Percentiles rank a stretch among this genome's conserved stretches.
Conservation (phyloP, 2,113 vertebrate species). For the Brachyhypopomus gauderio region DNA sequence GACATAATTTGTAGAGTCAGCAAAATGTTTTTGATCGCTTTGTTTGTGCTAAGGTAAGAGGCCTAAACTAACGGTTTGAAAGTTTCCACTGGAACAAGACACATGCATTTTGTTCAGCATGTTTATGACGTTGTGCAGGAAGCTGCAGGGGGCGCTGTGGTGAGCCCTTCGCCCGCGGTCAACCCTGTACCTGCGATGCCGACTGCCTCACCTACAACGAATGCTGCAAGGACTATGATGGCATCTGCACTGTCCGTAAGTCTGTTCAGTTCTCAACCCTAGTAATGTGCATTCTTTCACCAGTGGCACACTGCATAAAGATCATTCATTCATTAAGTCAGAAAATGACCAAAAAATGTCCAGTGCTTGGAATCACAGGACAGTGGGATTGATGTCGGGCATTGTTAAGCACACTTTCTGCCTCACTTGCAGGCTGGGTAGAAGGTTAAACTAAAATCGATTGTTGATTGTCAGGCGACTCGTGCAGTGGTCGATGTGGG, state of each 20-base stretch:
- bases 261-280: slow-evolving; percentile 21
- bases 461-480: slow-evolving; percentile 68
- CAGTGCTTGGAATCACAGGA: too few species aligned
- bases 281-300: not conserved
- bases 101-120: slow-evolving; percentile 60
- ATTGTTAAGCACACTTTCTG: too few species aligned
- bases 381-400: too few species aligned
- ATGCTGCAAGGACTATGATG: slow-evolving; percentile 88
- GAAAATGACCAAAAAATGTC: too few species aligned
- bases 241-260: slow-evolving; percentile 79
- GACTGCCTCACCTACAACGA: slow-evolving; percentile 82
- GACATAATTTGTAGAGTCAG: too few species aligned
- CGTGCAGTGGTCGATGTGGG: slow-evolving; percentile 86
- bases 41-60: too few species aligned
- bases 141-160: slow-evolving; percentile 91
- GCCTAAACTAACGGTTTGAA: not conserved
- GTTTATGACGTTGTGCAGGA: slow-evolving; percentile 59
- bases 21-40: too few species aligned
- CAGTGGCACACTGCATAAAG: not conserved
- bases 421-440: not conserved
- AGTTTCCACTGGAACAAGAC: not conserved
- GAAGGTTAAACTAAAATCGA: not conserved
- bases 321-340: too few species aligned
- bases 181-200: slow-evolving; percentile 85
- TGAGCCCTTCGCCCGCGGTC: slow-evolving; percentile 81